These are phyloP conservation scores for Threskiornis aethiopicus DNA, from an alignment of 2,797 vertebrate genomes.

Conservation along the genomic window DNA sequence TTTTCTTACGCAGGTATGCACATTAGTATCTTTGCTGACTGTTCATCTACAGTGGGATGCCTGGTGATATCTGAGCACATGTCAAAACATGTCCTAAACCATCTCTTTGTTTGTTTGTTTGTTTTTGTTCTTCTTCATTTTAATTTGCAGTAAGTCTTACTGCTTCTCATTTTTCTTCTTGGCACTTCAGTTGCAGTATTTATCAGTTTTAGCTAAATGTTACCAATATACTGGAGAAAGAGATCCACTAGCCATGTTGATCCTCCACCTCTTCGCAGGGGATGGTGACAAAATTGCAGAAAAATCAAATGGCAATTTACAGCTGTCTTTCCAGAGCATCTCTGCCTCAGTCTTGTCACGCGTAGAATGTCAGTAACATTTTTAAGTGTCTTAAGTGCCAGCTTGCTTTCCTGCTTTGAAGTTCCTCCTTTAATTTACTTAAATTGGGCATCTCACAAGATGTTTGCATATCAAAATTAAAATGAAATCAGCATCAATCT, in stretches of 20 bases:
- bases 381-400: not conserved
- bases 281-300: not conserved
- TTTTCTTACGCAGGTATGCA: not conserved
- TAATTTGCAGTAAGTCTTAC: not conserved
- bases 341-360: not conserved
- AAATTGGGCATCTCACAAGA: not conserved
- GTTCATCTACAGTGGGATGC: not conserved
- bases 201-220: conserved; percentile 30
- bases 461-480: not conserved
- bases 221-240: not conserved
- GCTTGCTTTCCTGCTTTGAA: not conserved
- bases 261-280: not conserved
- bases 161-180: not conserved
- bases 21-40: not conserved
- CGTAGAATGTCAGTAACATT: not conserved
- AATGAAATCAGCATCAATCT: not conserved
- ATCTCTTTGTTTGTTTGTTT: not conserved
- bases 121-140: not conserved
- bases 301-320: conserved; percentile 4
- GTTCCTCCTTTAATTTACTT: not conserved
- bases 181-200: not conserved
- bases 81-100: not conserved
- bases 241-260: not conserved
- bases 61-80: not conserved
- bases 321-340: not conserved